Base-by-base conservation (phyloP, 2,888 invertebrate species). In the Argyresthia albistria region DNA sequence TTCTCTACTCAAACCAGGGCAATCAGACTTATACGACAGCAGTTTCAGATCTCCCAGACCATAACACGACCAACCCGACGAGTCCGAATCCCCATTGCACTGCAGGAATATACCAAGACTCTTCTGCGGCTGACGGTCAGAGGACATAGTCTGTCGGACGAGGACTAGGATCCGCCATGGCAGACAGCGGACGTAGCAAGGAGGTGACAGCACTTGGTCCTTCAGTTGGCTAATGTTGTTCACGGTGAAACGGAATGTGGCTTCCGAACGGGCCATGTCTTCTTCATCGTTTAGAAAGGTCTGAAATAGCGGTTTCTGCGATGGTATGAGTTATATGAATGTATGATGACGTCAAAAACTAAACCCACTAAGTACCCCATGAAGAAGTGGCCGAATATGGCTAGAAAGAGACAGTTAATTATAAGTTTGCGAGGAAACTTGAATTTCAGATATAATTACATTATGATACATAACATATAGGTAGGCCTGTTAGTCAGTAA, bases 161-260 rank as follows among this genome's bases (percentile, higher is more conserved):
- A 98, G 95, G 8, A 97, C 95, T 91, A 99, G 95, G 59, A 99
- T 98, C 83, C 96, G 97, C 99, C 99, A 99, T 53, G 99, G 99
- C 64, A 99, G 88, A 86, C 98, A 98, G 53, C 99, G 90, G 6
- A 98, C 97, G 81, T 93, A 96, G 66, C 95, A 96, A 1, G 97
- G 92, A 4, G 95, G 95, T 11, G 98, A 98, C 11, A 98, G 88
- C 43, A 91, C 90, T 58, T 93, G 92, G 61, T 93, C 90, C 89
- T 95, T 95, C 59, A 98, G 89, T 70, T 95, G 94, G 62, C 94
- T 95, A 64, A 99, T 93, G 76, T 95, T 94, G 58, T 93, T 91
- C 9, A 99, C 94, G 45, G 93, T 93, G 71, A 92, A 97, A 46
- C 92, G 90, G 76, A 99, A 97, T 3, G 95, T 96, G n/a, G 98